Conservation (phyloP, 2,113 vertebrate genomes). For the Probosciger aterrimus region DNA sequence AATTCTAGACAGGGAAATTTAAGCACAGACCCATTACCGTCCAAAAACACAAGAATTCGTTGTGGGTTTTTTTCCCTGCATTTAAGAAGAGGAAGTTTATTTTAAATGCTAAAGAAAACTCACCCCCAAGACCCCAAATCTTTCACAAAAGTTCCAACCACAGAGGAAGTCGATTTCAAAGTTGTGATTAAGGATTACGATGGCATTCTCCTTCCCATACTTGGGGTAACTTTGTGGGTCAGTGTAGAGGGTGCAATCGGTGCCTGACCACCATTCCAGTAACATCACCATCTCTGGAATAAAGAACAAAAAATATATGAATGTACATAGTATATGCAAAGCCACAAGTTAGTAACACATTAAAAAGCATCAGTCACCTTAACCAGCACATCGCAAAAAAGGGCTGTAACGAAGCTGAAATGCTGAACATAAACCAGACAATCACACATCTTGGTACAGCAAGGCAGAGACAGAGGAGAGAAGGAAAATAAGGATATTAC, state of each 20-base stretch:
- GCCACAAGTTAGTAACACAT: background rate
- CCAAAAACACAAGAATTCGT: background rate
- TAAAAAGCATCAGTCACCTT: background rate
- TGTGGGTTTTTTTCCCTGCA: background rate
- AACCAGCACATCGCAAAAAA: background rate
- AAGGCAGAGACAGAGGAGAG: background rate
- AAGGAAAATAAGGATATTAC: background rate
- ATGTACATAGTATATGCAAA: background rate
- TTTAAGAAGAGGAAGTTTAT: background rate
- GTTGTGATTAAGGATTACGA: conserved; percentile 94
- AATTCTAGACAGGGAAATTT: background rate
- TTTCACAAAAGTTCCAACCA: conserved; percentile 93
- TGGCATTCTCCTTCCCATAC: conserved; percentile 90
- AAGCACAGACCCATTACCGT: background rate
- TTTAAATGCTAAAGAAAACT: conserved; percentile 56
- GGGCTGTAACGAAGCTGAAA: background rate
- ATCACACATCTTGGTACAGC: background rate
- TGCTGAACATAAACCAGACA: background rate
- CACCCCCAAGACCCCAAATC: conserved; percentile 94
- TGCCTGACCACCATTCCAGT: conserved; percentile 98
- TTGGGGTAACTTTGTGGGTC: conserved; percentile 79
- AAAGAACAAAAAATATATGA: conserved; percentile 42
- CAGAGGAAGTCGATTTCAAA: conserved; percentile 98
- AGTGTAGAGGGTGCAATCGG: conserved; percentile 88
- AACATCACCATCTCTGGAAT: conserved; percentile 90